These are phyloP conservation scores for Monopis laevigella DNA, from an alignment of 2,888 invertebrate species.

Conservation along the genomic window DNA sequence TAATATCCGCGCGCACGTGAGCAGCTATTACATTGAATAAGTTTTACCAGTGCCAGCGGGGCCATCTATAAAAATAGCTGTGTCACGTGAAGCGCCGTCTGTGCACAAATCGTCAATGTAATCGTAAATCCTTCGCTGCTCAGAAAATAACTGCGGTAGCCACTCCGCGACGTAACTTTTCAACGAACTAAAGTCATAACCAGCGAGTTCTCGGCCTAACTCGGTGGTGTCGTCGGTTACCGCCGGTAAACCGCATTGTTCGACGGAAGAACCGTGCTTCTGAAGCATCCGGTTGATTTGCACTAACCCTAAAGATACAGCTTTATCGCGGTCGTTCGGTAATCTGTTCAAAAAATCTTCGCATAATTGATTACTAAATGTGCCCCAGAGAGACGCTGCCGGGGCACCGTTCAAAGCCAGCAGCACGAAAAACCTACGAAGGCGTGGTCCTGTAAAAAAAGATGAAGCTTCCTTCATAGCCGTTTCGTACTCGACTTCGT, in stretches of 20 bases:
- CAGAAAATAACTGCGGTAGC: too few relatives aligned
- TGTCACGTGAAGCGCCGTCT: not conserved
- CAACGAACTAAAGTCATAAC: too few relatives aligned
- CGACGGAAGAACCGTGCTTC: not conserved
- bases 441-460: conserved; percentile 16
- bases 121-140: too few relatives aligned
- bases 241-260: not conserved
- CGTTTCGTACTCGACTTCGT: conserved; percentile 15
- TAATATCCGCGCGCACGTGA: conserved; percentile 7
- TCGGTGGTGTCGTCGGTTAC: not conserved
- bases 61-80: conserved; percentile 11
- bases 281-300: not conserved
- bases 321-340: not conserved
- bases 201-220: not conserved
- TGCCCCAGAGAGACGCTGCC: conserved; percentile 12
- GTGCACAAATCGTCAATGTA: too few relatives aligned
- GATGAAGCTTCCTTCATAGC: conserved; percentile 15
- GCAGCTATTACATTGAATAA: conserved; percentile 7
- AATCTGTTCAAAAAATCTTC: conserved; percentile 1
- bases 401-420: conserved; percentile 14
- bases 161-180: too few relatives aligned
- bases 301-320: not conserved
- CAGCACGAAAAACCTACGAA: conserved; percentile 16
- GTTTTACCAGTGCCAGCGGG: conserved; percentile 14
- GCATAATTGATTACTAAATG: not conserved